Percentiles rank a stretch among this genome's conserved stretches.
Conservation (phyloP, 1,140 invertebrate genomes). For the Thereuonema tuberculata region DNA sequence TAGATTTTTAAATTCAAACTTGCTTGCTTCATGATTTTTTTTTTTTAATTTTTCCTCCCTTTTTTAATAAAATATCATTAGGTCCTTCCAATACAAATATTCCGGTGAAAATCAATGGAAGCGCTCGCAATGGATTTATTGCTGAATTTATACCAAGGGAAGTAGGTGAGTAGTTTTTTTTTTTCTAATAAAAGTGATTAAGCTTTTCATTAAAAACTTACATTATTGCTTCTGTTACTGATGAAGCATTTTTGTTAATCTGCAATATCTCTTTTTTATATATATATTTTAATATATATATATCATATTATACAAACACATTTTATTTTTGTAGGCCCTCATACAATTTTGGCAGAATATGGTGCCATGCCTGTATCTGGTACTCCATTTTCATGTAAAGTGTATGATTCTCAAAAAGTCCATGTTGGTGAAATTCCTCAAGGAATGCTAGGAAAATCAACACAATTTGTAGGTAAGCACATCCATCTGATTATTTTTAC, state of each 20-base stretch:
- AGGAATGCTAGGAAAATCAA: constrained; percentile 56
- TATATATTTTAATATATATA: no score
- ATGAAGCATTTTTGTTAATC: no score
- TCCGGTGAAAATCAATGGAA: constrained; percentile 77
- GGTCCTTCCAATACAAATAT: constrained; percentile 44
- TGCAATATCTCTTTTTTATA: no score
- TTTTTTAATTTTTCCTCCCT: no score
- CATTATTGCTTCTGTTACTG: constrained; percentile 1
- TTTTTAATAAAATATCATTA: no score
- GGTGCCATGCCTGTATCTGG: constrained; percentile 78
- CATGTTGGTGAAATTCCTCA: constrained; percentile 64
- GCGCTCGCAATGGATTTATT: constrained; percentile 66
- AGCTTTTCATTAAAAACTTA: not conserved
- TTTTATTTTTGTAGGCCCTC: constrained; percentile 42
- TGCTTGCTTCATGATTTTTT: no score
- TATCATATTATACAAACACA: not conserved
- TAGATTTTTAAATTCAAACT: no score
- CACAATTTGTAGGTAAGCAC: constrained; percentile 61
- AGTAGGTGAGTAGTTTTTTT: constrained; percentile 44
- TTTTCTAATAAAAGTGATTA: not conserved
- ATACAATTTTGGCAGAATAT: constrained; percentile 78
- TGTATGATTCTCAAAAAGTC: constrained; percentile 59
- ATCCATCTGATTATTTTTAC: no score
- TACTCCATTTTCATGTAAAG: constrained; percentile 82
- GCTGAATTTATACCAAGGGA: constrained; percentile 79